A percentile compares a stretch with the other conserved stretches of the same genome.
Conservation (phyloP, 1,140 invertebrate genomes). For the Thaumatotibia leucotreta region DNA sequence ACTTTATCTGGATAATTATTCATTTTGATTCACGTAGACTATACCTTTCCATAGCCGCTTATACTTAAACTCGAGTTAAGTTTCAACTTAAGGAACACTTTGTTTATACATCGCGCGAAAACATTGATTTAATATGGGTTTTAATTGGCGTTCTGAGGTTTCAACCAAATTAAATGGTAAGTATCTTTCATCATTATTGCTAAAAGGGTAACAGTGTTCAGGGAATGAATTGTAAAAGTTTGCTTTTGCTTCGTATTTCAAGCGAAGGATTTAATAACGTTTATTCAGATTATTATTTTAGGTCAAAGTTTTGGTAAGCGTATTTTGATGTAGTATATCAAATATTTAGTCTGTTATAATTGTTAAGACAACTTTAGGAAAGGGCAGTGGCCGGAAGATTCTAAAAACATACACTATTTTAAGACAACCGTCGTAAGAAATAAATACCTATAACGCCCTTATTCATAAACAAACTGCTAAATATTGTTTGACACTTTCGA, state of each 20-base stretch:
- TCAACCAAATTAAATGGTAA: not conserved
- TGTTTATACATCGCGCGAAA: not conserved
- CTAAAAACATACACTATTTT: too few relatives aligned
- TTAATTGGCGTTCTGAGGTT: not conserved
- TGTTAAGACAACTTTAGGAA: not conserved
- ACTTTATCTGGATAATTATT: too few relatives aligned
- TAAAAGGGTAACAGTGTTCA: constrained; percentile 10
- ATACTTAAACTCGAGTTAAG: too few relatives aligned
- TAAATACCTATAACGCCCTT: too few relatives aligned
- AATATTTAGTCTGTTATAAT: not conserved
- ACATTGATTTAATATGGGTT: not conserved
- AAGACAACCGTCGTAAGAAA: too few relatives aligned
- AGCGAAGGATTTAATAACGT: constrained; percentile 3
- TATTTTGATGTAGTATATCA: not conserved
- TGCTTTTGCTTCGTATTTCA: not conserved
- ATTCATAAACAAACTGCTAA: too few relatives aligned
- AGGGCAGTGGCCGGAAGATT: not conserved
- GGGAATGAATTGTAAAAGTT: constrained; percentile 11
- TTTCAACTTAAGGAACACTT: not conserved
- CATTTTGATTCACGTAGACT: too few relatives aligned
- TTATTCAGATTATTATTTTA: constrained; percentile 5
- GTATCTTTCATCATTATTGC: not conserved
- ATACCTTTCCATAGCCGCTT: too few relatives aligned
- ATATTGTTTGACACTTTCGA: too few relatives aligned
- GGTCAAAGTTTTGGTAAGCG: not conserved